Base-by-base conservation (phyloP, 2,888 invertebrate genomes). In the Osmoderma eremita region DNA sequence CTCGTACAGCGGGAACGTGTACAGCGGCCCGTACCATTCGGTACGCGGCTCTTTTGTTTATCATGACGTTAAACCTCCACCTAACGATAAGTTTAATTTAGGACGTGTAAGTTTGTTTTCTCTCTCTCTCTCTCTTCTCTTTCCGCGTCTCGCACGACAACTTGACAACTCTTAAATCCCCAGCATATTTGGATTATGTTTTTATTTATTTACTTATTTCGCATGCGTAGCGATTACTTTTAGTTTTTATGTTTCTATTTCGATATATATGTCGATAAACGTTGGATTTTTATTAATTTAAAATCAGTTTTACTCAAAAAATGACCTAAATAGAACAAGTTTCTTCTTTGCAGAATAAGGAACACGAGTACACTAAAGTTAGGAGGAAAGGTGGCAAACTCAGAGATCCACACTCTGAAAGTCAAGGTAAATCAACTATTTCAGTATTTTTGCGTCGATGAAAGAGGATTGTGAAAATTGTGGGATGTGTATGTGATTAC, bases 1-100 rank as follows among this genome's bases (percentile, higher is more conserved):
- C 82, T 93, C 94, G 62, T 94, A 94, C 85, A 94, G 93, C 79
- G 93, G 93, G 66, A 93, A 93, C 82, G 91, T 93, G 61, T 93
- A 93, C 83, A 92, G 92, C 81, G 93, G 93, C 10, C 93, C 93
- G 74, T 93, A 93, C 83, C 93, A 93, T 83, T 92, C 92, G 71
- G 92, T 93, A 73, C 87, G 92, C 70, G 92, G 92, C 56, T 92
- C 92, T 75, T 94, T 94, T 85, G 93, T 94, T 74, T 94, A 94
- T 84, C 94, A 94, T 83, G 94, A 94, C 82, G 91, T 93, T 71
- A 92, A 93, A 82, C 87, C 89, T 70, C 86, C 86, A 80, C 87
- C 90, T 81, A 89, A 88, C 78, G 90, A 91, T 82, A 91, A 91
- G 80, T 91, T 91, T 80, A 91, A 91, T 85, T 83, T 87, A 79